Conservation (phyloP, 2,113 vertebrate genomes). For the Ctenodactylus gundi region DNA sequence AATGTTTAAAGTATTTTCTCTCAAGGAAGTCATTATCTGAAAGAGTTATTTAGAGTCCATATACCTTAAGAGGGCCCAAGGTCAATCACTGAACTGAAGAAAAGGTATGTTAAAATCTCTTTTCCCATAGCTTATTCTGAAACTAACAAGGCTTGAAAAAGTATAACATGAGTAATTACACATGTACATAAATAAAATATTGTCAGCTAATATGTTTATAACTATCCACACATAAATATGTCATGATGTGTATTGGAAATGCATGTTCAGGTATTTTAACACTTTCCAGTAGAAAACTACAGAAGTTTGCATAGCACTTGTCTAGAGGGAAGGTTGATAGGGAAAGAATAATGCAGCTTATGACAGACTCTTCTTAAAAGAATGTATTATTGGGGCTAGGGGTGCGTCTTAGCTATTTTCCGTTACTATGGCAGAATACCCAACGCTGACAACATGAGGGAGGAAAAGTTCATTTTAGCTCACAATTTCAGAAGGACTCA, state of each 20-base stretch:
- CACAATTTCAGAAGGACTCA: no score
- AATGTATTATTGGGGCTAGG: neutral
- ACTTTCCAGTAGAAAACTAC: neutral
- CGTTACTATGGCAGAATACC: no score
- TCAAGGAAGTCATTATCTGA: slow-evolving; percentile 3
- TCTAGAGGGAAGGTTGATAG: neutral
- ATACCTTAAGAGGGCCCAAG: neutral
- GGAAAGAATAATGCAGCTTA: neutral
- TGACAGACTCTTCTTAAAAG: neutral
- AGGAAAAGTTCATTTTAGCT: no score
- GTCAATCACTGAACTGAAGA: neutral
- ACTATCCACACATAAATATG: neutral
- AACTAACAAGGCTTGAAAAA: neutral
- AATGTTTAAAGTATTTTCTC: neutral
- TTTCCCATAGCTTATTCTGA: slow-evolving; percentile 22
- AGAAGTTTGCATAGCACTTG: neutral
- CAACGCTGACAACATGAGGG: no score
- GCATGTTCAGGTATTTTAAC: neutral
- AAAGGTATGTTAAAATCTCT: neutral
- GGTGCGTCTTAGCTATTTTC: no score
- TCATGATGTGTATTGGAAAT: neutral
- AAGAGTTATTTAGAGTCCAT: neutral
- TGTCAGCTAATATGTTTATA: neutral
- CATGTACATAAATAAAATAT: neutral
- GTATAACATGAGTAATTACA: neutral